These are phyloP conservation scores for Coreius guichenoti DNA, from an alignment of 2,797 vertebrate species.

Conservation along the genomic window DNA sequence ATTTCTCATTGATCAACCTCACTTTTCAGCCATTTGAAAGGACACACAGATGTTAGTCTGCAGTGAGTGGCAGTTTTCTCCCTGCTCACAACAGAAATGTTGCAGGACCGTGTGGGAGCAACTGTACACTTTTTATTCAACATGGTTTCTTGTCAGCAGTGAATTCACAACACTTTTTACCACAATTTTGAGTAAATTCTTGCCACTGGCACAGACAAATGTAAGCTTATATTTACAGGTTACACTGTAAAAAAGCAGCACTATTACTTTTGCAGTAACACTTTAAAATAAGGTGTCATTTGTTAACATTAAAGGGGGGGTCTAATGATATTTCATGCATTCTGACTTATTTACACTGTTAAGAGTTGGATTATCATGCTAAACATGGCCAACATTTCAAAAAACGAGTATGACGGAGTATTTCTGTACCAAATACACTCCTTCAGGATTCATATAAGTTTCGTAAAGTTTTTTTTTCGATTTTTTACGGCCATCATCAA, in stretches of 20 bases:
- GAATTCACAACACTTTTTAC: background rate
- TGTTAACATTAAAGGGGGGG: no score
- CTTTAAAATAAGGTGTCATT: background rate
- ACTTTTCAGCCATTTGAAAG: constrained; percentile 16
- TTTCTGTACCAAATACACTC: no score
- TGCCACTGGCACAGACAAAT: background rate
- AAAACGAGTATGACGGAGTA: no score
- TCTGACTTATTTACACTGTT: no score
- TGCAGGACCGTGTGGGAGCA: background rate
- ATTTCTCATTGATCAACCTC: constrained; percentile 6
- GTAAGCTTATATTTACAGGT: background rate
- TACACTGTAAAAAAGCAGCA: no score
- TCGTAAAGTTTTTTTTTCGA: no score
- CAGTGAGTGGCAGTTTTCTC: background rate
- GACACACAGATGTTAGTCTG: background rate
- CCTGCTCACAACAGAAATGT: background rate
- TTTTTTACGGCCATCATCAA: no score
- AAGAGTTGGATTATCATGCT: no score
- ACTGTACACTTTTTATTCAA: background rate
- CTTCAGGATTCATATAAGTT: no score
- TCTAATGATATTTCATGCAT: no score
- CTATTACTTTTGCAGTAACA: background rate
- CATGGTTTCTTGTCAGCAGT: background rate
- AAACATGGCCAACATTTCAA: no score
- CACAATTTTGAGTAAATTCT: background rate